Evolutionary conservation across 2,113 vertebrate genomes (phyloP).

Genomic region (Elephantulus edwardii): DNA sequence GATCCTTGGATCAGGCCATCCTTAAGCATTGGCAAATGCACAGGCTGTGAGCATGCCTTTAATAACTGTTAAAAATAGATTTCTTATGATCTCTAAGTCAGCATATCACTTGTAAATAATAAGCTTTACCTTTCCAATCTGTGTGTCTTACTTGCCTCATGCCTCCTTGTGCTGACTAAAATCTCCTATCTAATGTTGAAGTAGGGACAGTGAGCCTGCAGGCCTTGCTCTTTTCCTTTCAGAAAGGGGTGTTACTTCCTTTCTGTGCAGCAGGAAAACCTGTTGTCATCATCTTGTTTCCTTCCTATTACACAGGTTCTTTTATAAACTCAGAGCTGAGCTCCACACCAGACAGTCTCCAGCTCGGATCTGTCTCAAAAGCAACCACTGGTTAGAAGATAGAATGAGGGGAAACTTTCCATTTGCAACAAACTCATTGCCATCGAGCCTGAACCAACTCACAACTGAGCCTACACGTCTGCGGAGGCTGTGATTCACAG

Average conservation of each 20-base stretch:
- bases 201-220: not conserved
- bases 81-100: not conserved
- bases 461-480: no score
- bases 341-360: not conserved
- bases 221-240: not conserved
- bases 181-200: not conserved
- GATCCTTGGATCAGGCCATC: no score
- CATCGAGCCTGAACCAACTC: no score
- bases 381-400: not conserved
- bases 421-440: not conserved
- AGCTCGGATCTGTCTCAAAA: not conserved
- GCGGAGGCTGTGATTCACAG: no score
- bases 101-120: not conserved
- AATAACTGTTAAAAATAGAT: no score
- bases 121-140: not conserved
- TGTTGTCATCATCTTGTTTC: not conserved
- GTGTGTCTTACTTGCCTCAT: not conserved
- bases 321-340: conserved; percentile 4
- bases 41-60: no score
- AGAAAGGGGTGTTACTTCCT: not conserved
- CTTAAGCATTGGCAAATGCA: no score
- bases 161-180: not conserved
- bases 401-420: not conserved
- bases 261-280: not conserved
- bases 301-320: not conserved